Evolutionary conservation across 1,140 invertebrate genomes (phyloP).

Genomic region (Venturia canescens): DNA sequence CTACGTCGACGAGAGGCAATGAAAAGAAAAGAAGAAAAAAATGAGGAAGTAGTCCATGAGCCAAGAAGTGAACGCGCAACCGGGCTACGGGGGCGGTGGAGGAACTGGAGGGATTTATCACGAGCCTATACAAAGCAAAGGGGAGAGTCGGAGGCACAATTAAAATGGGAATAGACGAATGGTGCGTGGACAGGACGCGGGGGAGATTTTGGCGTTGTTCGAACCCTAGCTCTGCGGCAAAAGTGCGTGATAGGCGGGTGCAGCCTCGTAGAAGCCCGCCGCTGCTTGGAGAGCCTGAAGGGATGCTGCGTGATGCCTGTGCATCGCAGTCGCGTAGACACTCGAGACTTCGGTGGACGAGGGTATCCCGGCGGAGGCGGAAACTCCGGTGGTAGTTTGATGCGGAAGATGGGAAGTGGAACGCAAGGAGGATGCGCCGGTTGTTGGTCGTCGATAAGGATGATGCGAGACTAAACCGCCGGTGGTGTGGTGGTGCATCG

Average conservation of each 20-base stretch:
- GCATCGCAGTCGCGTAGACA: constrained; percentile 68
- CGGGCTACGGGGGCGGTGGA: not conserved
- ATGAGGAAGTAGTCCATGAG: too few relatives aligned
- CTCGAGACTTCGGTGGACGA: constrained; percentile 51
- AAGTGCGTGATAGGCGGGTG: constrained; percentile 67
- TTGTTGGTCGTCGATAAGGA: constrained; percentile 53
- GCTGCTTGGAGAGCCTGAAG: constrained; percentile 64
- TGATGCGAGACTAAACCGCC: constrained; percentile 39
- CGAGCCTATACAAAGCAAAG: constrained; percentile 1
- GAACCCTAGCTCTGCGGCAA: constrained; percentile 67
- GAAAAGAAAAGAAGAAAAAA: too few relatives aligned
- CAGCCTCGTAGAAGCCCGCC: constrained; percentile 68
- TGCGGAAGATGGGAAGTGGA: constrained; percentile 50
- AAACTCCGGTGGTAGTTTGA: constrained; percentile 53
- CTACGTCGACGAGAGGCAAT: too few relatives aligned
- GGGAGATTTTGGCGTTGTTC: constrained; percentile 28
- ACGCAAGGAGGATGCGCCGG: constrained; percentile 46
- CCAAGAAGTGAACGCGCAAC: too few relatives aligned
- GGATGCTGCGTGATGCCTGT: constrained; percentile 67
- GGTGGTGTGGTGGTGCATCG: constrained; percentile 40
- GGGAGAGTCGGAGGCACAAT: not conserved
- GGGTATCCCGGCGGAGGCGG: constrained; percentile 49
- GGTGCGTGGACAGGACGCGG: not conserved
- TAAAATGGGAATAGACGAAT: constrained; percentile 5
- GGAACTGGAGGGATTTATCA: too few relatives aligned